Base-by-base conservation (phyloP, 2,797 vertebrate species). In the Craterocephalus amniculus region DNA sequence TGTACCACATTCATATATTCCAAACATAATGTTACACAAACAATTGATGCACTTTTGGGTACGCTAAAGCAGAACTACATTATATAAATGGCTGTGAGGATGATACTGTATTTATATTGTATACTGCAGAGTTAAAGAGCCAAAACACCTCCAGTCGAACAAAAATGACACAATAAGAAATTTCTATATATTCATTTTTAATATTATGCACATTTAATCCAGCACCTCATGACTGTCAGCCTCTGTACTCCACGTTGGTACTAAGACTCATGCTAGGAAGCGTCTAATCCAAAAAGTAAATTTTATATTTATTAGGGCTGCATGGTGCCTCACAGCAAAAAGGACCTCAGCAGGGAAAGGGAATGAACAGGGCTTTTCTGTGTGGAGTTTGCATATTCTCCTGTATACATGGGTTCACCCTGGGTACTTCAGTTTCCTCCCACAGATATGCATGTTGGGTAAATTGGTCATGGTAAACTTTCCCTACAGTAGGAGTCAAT, bases 1-100 rank as follows among this genome's bases (percentile, higher is more conserved):
- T 82, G 77, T 85, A 58, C 64, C 22, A 26, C 16, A 32, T 66
- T 80, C 70, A 86, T 83, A 58, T 51, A 61, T 68, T 67, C 52
- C 38, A 63, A 79, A 56, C 67, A 78, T 45, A 63, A 36, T 36
- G 71, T 60, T 72, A 54, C 60, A 67, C 67, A 62, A 70, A 66
- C 26, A 8, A 27, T 70, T 84, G 20, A 58, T 64, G 66, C 52
- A 60, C 57, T 70, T 84, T 67, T 65, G 43, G 35, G 65, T 38
- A 58, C 12, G 48, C 38, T 55, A 65, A 34, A 75, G 43, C 58
- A 71, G 27, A 4, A 8, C 43, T 51, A 54, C 31, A 7, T 22
- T 20, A 24, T 38, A 27, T 56, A 57, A 52, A 58, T 45, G 22
- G 24, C 35, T 36, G 34, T 40, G 27, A 54, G 34, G 36, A 43